phyloP scores from a whole-genome alignment of 2,113 vertebrate genomes.

The Alosa alosa region DNA sequence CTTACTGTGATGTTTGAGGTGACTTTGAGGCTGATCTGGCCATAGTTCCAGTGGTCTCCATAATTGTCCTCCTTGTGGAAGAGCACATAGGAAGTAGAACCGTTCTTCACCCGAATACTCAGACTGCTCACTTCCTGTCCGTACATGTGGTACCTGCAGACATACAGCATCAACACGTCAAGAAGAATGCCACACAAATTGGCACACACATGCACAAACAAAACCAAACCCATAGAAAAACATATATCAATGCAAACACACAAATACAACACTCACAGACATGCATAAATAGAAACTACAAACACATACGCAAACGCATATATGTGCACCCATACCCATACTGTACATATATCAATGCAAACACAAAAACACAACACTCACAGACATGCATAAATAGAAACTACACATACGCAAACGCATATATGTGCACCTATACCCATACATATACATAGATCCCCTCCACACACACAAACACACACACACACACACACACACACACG shows the following conservation, averaged over 20 bases:
- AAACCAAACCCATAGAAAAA: conserved; percentile 8
- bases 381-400: background rate
- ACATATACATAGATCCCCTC: background rate
- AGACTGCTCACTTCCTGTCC: conserved; percentile 72
- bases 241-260: background rate
- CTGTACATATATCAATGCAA: background rate
- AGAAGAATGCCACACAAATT: background rate
- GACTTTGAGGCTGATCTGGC: conserved; percentile 82
- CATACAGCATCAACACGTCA: conserved; percentile 18
- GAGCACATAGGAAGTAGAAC: conserved; percentile 51
- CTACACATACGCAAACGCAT: background rate
- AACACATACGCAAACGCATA: background rate
- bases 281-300: background rate
- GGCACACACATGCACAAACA: background rate
- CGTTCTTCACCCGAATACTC: conserved; percentile 57
- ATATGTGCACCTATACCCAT: no score
- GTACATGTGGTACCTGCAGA: conserved; percentile 91
- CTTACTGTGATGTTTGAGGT: conserved; percentile 70
- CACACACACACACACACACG: background rate
- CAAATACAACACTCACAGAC: background rate
- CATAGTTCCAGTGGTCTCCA: conserved; percentile 85
- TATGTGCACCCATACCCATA: no score
- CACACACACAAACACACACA: background rate
- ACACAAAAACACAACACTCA: conserved; percentile 13
- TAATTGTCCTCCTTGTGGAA: conserved; percentile 87